Conservation (phyloP, 2,888 invertebrate genomes). For the Andrena bucephala region DNA sequence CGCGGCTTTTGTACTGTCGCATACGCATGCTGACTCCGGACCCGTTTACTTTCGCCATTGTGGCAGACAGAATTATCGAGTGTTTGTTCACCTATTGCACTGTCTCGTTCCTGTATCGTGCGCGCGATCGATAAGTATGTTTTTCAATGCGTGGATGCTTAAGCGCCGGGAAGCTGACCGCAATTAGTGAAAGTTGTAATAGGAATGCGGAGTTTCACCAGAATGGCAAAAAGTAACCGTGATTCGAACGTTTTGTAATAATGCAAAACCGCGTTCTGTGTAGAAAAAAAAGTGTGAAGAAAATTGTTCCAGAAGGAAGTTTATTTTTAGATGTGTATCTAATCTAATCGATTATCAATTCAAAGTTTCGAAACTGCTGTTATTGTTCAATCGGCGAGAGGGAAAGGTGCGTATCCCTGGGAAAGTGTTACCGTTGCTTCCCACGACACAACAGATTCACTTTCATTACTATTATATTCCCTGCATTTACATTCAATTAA, state of each 20-base stretch:
- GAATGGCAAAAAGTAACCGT: slow-evolving; percentile 2
- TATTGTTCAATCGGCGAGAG: slow-evolving; percentile 23
- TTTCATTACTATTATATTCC: slow-evolving; percentile 57
- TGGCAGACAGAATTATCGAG: not conserved
- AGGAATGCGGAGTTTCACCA: slow-evolving; percentile 20
- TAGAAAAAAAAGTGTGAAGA: not conserved
- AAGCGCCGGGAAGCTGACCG: not conserved
- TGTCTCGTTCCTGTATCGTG: not conserved
- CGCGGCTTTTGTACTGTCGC: not conserved
- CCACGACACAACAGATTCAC: slow-evolving; percentile 34
- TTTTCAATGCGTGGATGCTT: not conserved
- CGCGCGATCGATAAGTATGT: not conserved
- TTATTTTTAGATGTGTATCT: slow-evolving; percentile 37
- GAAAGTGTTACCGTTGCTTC: slow-evolving; percentile 42
- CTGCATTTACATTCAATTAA: slow-evolving; percentile 57
- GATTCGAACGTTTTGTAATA: not conserved
- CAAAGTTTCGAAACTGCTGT: slow-evolving; percentile 29
- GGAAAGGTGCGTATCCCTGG: slow-evolving; percentile 31
- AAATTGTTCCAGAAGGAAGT: not conserved
- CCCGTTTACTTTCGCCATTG: not conserved
- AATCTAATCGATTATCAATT: slow-evolving; percentile 43
- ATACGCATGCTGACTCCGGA: not conserved
- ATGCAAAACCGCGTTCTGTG: not conserved
- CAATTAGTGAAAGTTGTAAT: slow-evolving; percentile 39
- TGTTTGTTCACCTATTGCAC: not conserved